A percentile compares a stretch with the other conserved stretches of the same genome.
Conservation (phyloP, 1,140 invertebrate species). For the Reticulitermes speratus region DNA sequence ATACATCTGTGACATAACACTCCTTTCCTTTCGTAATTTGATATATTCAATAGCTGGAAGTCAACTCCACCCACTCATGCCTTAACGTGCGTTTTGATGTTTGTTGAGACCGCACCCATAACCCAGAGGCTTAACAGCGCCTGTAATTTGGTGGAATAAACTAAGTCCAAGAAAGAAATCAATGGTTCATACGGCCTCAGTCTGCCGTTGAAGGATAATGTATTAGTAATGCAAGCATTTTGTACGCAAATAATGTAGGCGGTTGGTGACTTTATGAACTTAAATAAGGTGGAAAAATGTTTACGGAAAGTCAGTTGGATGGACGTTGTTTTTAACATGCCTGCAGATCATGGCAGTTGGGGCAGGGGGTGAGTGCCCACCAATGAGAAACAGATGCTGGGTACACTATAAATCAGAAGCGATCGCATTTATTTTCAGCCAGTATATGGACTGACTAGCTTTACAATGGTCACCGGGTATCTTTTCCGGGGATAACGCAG, state of each 20-base stretch:
- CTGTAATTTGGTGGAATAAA: slow-evolving; percentile 3
- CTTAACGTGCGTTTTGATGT: neutral
- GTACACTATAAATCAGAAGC: neutral
- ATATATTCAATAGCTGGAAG: neutral
- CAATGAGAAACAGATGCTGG: neutral
- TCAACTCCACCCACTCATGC: neutral
- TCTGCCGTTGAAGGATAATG: neutral
- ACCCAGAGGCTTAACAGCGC: neutral
- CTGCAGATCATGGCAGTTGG: neutral
- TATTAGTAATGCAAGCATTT: neutral
- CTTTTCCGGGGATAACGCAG: too few relatives aligned
- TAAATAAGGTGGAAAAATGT: neutral
- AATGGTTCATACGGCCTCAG: neutral
- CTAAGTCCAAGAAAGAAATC: neutral
- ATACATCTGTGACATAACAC: neutral
- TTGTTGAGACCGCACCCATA: neutral
- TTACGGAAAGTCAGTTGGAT: neutral
- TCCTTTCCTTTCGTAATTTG: neutral
- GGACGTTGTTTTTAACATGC: neutral
- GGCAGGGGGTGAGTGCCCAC: neutral
- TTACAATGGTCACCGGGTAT: too few relatives aligned
- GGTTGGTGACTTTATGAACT: neutral
- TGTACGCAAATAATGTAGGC: neutral
- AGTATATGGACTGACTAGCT: too few relatives aligned
- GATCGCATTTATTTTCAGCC: too few relatives aligned